Evolutionary conservation across 2,797 vertebrate genomes (phyloP).

Genomic region (Zenarchopterus dispar): DNA sequence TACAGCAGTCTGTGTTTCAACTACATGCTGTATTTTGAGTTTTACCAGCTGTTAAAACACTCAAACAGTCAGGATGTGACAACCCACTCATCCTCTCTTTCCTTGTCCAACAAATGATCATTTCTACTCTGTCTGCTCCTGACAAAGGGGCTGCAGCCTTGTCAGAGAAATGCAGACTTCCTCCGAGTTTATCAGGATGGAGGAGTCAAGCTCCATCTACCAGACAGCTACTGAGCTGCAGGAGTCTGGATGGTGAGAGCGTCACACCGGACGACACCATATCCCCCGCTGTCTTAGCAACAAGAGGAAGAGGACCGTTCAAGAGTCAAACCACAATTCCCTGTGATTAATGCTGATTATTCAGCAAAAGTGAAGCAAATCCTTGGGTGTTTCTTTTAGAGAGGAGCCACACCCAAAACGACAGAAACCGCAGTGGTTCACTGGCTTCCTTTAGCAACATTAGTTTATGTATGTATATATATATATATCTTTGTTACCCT

Average conservation of each 20-base stretch:
- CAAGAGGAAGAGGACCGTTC: not conserved
- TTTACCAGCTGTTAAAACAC: slow-evolving; percentile 4
- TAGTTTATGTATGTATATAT: too few relatives aligned
- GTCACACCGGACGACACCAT: not conserved
- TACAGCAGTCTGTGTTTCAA: not conserved
- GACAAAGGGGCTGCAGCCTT: slow-evolving; percentile 38
- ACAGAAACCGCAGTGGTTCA: slow-evolving; percentile 27
- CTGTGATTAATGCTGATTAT: slow-evolving; percentile 18
- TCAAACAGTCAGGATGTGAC: slow-evolving; percentile 29
- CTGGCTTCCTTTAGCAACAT: not conserved
- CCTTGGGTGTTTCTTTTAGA: slow-evolving; percentile 42
- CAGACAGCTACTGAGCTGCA: too few relatives aligned
- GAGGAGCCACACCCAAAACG: slow-evolving; percentile 42
- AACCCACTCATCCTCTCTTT: slow-evolving; percentile 4
- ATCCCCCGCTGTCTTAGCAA: not conserved
- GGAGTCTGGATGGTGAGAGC: not conserved
- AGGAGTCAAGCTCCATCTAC: not conserved
- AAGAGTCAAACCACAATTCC: not conserved
- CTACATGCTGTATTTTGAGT: slow-evolving; percentile 6
- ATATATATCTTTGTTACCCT: too few relatives aligned
- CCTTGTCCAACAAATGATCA: slow-evolving; percentile 25
- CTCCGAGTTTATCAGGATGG: slow-evolving; percentile 60
- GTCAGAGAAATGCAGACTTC: slow-evolving; percentile 69
- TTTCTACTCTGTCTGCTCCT: slow-evolving; percentile 19
- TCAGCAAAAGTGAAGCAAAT: slow-evolving; percentile 37